Base-by-base conservation (phyloP, 2,113 vertebrate genomes). In the Microtus pennsylvanicus region DNA sequence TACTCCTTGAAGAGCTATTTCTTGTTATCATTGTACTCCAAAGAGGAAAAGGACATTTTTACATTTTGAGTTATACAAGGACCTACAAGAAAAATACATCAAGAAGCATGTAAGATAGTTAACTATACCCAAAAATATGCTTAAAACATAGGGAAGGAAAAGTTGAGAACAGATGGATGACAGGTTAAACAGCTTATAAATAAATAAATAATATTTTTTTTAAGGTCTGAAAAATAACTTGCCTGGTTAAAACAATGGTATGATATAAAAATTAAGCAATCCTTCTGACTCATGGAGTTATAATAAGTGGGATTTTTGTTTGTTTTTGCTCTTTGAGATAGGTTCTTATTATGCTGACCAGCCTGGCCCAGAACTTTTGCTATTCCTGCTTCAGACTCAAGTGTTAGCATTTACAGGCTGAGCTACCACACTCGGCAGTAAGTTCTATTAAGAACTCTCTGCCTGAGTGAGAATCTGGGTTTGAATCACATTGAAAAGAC, bases 21-120 rank as follows among this genome's bases (percentile, higher is more conserved):
- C 76, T 92, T 90, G 26, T 28, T 75, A 76, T 7, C 77, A 85
- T 35, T 55, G 93, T 69, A 96, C 85, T 28, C 74, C 38, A 94
- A 1, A 87, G 52, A 74, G 2, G 14, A 74, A 96, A 86, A 35
- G 9, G 6, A 74, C 30, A 55, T 50, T 89, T 91, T 50, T 63
- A 52, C 65, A 85, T 61, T 83, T 75, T 95, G 30, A 94, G 58
- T 87, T 85, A 35, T 83, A 93, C 1, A 81, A 38, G 50, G n/a
- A 28, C 2, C 17, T 85, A 83, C 6, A 63, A 88, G 81, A 87
- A 96, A 87, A 93, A 90, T 75, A 52, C 24, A 69, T 38, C 24
- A 30, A 92, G 94, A 63, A 93, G 10, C 7, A 72, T 50, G 28
- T 35, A 76, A 63, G 42, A 81, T 58, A 58, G 58, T 21, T 21